Conservation (phyloP, 2,888 invertebrate genomes). For the Pristionchus entomophagus region DNA sequence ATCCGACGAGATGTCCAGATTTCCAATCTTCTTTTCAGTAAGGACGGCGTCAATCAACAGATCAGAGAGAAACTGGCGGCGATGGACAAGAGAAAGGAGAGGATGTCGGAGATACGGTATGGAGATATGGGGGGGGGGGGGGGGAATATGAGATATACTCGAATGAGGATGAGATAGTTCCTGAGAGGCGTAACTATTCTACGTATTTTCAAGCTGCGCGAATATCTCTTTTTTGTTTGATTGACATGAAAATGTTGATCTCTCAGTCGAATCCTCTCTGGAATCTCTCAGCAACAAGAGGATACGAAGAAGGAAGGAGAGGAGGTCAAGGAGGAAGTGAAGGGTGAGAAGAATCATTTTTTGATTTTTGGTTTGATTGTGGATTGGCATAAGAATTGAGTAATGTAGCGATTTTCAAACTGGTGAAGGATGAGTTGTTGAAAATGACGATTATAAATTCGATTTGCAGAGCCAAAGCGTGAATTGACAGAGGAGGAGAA, state of each 20-base stretch:
- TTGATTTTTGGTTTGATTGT: not conserved
- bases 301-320: conserved; percentile 47
- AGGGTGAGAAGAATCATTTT: not conserved
- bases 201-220: too few species aligned
- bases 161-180: too few species aligned
- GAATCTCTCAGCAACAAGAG: not conserved
- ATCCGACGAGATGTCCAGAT: too few species aligned
- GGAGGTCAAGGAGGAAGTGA: not conserved
- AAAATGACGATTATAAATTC: too few species aligned
- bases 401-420: too few species aligned
- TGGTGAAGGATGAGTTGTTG: too few species aligned
- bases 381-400: too few species aligned
- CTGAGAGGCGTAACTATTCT: too few species aligned
- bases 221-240: not conserved
- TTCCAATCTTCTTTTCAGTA: conserved; percentile 57
- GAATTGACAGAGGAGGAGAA: not conserved
- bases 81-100: conserved; percentile 64
- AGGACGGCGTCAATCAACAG: conserved; percentile 61
- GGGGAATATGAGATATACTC: too few species aligned
- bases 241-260: not conserved
- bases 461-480: not conserved
- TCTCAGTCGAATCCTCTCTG: conserved; percentile 34
- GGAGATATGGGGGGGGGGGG: too few species aligned
- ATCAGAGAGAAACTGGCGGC: conserved; percentile 68
- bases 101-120: conserved; percentile 61